These are phyloP conservation scores for Thalassophryne amazonica DNA, from an alignment of 2,797 vertebrate species.

Conservation along the genomic window DNA sequence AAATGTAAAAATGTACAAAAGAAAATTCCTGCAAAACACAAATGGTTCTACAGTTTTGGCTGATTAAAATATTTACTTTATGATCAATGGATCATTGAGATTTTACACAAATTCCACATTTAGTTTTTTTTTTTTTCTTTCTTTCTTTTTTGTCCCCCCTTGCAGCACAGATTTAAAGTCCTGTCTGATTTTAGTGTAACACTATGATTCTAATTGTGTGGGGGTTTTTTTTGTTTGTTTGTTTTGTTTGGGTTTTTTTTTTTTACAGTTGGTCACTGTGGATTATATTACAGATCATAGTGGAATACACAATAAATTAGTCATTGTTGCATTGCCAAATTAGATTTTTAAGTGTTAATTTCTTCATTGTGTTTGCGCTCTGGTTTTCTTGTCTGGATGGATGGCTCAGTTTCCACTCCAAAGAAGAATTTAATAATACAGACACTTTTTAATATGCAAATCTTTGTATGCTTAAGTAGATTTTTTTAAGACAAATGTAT, in stretches of 20 bases:
- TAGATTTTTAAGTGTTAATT: neutral
- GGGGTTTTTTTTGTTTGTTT: no score
- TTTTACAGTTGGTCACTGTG: no score
- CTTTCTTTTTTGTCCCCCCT: no score
- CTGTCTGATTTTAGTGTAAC: no score
- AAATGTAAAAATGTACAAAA: neutral
- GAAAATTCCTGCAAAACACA: neutral
- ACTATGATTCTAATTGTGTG: no score
- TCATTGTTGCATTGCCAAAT: no score
- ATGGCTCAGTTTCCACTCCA: neutral
- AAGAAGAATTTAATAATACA: neutral
- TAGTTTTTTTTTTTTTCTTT: neutral
- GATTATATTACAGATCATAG: no score
- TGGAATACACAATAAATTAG: no score
- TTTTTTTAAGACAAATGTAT: no score
- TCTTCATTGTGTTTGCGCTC: neutral
- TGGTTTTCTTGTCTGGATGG: neutral
- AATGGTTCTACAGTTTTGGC: neutral
- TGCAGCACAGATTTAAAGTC: no score
- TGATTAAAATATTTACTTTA: neutral
- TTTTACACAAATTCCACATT: slow-evolving; percentile 3
- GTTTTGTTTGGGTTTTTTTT: no score
- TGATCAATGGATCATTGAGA: slow-evolving; percentile 13
- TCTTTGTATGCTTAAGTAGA: neutral
- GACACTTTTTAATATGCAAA: neutral